Conservation (phyloP, 2,113 vertebrate genomes). For the Microcebus ravelobensis region DNA sequence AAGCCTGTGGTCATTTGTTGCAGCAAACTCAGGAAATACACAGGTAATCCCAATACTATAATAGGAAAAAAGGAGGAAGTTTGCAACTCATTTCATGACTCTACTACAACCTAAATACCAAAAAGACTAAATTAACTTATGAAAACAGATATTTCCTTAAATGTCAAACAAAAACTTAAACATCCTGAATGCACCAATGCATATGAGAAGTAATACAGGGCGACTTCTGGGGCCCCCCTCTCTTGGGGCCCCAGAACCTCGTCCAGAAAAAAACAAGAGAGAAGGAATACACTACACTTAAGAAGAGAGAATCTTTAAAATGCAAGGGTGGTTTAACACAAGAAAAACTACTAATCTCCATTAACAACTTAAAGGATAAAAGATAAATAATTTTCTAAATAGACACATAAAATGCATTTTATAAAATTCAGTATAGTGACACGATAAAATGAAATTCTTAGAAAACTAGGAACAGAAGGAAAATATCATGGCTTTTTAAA, state of each 20-base stretch:
- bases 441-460: conserved; percentile 24
- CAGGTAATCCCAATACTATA: neutral
- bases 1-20: neutral
- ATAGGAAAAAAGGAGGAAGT: neutral
- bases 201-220: neutral
- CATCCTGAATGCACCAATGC: neutral
- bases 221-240: no score
- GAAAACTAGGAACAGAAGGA: neutral
- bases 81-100: neutral
- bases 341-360: neutral
- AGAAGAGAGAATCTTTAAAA: conserved; percentile 3
- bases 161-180: neutral
- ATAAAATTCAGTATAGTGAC: neutral
- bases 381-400: neutral
- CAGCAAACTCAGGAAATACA: neutral
- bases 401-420: neutral
- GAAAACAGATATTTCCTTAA: neutral
- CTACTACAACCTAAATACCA: neutral
- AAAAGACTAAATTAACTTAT: neutral
- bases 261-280: neutral
- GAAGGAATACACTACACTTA: neutral
- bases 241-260: no score
- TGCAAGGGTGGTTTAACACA: neutral
- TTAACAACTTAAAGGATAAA: conserved; percentile 10
- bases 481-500: neutral